Evolutionary conservation across 2,888 invertebrate species (phyloP).

Genomic region (Crocallis elinguaria): DNA sequence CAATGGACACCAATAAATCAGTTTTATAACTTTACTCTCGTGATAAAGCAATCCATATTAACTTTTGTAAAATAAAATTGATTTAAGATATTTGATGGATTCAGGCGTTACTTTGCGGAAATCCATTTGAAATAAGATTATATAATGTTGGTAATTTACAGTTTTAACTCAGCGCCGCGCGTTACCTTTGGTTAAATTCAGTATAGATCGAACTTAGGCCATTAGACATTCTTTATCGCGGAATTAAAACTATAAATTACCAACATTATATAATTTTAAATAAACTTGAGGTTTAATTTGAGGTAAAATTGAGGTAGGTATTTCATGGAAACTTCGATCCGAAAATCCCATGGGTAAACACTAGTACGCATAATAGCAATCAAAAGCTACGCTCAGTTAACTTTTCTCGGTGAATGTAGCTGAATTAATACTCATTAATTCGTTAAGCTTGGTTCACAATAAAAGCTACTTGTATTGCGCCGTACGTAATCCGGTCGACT

Average conservation of each 20-base stretch:
- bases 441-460: constrained; percentile 47
- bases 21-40: constrained; percentile 13
- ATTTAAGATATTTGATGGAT: too few species aligned
- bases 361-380: constrained; percentile 22
- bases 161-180: too few species aligned
- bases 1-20: constrained; percentile 27
- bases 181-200: too few species aligned
- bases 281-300: too few species aligned
- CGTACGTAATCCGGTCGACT: constrained; percentile 42
- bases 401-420: constrained; percentile 30
- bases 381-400: constrained; percentile 29
- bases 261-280: too few species aligned
- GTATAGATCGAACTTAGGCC: too few species aligned
- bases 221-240: too few species aligned
- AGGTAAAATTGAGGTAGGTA: neutral
- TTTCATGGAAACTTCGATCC: constrained; percentile 10
- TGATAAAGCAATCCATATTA: constrained; percentile 14
- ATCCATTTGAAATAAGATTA: too few species aligned
- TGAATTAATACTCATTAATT: constrained; percentile 51
- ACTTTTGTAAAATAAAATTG: constrained; percentile 11
- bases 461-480: constrained; percentile 44
- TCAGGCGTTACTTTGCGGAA: too few species aligned
- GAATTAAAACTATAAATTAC: too few species aligned
- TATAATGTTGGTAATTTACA: too few species aligned
- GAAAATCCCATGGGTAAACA: constrained; percentile 18